Evolutionary conservation across 2,888 invertebrate species (phyloP).

Genomic region (Galeruca laticollis): DNA sequence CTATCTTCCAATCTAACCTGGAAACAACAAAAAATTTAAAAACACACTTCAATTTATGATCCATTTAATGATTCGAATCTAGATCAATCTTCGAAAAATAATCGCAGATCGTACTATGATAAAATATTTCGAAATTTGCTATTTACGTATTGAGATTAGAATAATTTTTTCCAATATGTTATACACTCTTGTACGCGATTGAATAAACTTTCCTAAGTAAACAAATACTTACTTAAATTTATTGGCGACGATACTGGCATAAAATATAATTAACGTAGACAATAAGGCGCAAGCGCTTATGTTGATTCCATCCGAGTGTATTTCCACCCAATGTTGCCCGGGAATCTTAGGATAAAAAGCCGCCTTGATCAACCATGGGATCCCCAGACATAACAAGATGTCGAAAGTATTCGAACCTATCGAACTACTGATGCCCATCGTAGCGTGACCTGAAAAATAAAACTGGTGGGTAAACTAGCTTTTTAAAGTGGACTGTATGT

Average conservation of each 20-base stretch:
- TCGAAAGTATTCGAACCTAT: constrained; percentile 88
- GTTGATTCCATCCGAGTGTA: constrained; percentile 81
- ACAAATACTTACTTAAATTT: constrained; percentile 69
- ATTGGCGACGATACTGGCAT: constrained; percentile 75
- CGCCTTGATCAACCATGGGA: constrained; percentile 83
- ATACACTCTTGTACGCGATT: too few relatives aligned
- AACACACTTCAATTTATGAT: background rate
- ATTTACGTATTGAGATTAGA: too few relatives aligned
- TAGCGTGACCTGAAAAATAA: constrained; percentile 73
- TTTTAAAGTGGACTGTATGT: too few relatives aligned
- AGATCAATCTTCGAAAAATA: too few relatives aligned
- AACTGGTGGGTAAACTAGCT: background rate
- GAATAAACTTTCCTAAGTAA: too few relatives aligned
- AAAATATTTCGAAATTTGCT: too few relatives aligned
- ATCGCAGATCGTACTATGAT: too few relatives aligned
- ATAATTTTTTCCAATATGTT: too few relatives aligned
- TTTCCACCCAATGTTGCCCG: constrained; percentile 73
- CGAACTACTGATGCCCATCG: constrained; percentile 85
- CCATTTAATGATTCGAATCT: too few relatives aligned
- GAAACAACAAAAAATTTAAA: constrained; percentile 17
- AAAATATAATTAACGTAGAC: constrained; percentile 78
- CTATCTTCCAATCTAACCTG: constrained; percentile 78
- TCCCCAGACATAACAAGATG: constrained; percentile 80
- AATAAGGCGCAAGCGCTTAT: constrained; percentile 83
- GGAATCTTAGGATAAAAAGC: constrained; percentile 72